Evolutionary conservation across 1,140 invertebrate genomes (phyloP), one percentile per base, ranked within the genome.

Genomic region (Ostrea edulis): DNA sequence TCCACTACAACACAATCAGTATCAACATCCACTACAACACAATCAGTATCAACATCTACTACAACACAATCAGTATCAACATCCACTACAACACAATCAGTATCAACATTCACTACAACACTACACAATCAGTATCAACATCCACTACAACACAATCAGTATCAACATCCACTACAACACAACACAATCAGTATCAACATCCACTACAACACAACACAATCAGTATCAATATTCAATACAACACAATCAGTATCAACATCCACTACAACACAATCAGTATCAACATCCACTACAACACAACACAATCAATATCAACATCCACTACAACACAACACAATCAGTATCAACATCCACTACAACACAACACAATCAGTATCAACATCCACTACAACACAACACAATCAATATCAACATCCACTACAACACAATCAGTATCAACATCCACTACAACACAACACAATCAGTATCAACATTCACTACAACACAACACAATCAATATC

Each of bases 341-440:
- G 35, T 44, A 44, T 44, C 35, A 44, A 44, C 5, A 5, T 44
- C 5, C 35, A n/a, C n/a, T n/a, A n/a, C n/a, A n/a, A n/a, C n/a
- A n/a, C n/a, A n/a, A n/a, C n/a, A n/a, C n/a, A n/a, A n/a, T n/a
- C n/a, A n/a, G n/a, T n/a, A n/a, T n/a, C 98, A 96, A 99, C 99
- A 93, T 99, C 98, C 1, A 99, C 97, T 97, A 92, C 22, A 91
- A 55, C 9, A 55, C n/a, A n/a, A 55, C 54, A 55, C 9, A 55
- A 55, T 17, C 14, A 55, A 8, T 55, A 55, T 4, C 54, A 55
- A 55, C 14, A 17, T 55, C 8, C 54, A 9, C 2, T 12, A 17
- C 5, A 58, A 14, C 14, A 58, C 55, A 14, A 14, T 58, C 12
- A 58, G 55, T 17, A 58, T 58, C 4, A 12, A 25, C 1, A 8